Percentiles rank a stretch among this genome's conserved stretches.
Evolutionary conservation across 1,140 invertebrate genomes (phyloP).

Genomic region (Neodiprion lecontei): DNA sequence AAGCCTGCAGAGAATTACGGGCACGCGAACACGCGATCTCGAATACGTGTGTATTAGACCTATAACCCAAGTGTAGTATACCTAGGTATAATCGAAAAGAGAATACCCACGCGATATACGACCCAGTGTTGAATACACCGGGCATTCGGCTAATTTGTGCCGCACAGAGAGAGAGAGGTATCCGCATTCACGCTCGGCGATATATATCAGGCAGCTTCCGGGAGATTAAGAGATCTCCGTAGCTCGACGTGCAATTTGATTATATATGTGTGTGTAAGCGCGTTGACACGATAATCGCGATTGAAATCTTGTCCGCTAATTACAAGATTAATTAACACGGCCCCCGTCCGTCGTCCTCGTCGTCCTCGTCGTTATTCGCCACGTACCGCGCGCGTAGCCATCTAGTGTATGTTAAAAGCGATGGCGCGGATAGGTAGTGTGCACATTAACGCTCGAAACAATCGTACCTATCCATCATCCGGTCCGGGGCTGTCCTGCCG

Average conservation of each 20-base stretch:
- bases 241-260: background rate
- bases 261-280: background rate
- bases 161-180: background rate
- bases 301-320: slow-evolving; percentile 3
- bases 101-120: background rate
- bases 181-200: background rate
- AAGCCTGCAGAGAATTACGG: slow-evolving; percentile 32
- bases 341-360: too few relatives aligned
- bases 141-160: background rate
- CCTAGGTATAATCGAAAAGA: too few relatives aligned
- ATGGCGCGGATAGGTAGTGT: too few relatives aligned
- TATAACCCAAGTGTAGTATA: too few relatives aligned
- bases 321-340: background rate
- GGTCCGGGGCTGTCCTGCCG: too few relatives aligned
- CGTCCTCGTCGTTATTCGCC: too few relatives aligned
- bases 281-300: background rate
- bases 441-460: too few relatives aligned
- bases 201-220: background rate
- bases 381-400: too few relatives aligned
- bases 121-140: background rate
- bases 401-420: too few relatives aligned
- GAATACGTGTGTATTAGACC: background rate
- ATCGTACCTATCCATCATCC: too few relatives aligned
- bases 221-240: slow-evolving; percentile 3
- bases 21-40: slow-evolving; percentile 48